Percentiles rank a stretch among this genome's conserved stretches.
Conservation (phyloP, 2,888 invertebrate genomes). For the Cataglyphis rosenhaueri region DNA sequence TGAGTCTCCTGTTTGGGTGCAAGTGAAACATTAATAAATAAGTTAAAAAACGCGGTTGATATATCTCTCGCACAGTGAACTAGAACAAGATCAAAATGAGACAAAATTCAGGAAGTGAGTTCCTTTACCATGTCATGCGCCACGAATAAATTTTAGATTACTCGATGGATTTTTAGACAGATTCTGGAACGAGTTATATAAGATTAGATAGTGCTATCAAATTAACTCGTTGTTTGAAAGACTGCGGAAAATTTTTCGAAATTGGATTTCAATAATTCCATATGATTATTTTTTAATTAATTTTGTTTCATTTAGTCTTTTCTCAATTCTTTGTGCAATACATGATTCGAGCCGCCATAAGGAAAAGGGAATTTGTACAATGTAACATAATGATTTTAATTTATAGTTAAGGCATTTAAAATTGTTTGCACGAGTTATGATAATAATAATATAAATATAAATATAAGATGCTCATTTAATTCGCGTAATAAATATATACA, state of each 20-base stretch:
- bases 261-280: background rate
- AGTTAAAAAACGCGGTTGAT: constrained; percentile 1
- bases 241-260: background rate
- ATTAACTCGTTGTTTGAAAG: background rate
- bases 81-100: constrained; percentile 8
- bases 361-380: constrained; percentile 23
- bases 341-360: constrained; percentile 43
- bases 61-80: constrained; percentile 13
- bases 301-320: background rate
- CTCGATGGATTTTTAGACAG: background rate
- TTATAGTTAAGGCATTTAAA: background rate
- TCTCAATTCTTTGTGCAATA: background rate
- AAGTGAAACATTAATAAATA: constrained; percentile 25
- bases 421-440: constrained; percentile 1
- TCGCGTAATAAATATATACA: background rate
- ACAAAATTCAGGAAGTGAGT: constrained; percentile 16
- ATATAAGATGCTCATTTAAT: background rate
- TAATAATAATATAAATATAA: background rate
- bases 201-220: background rate
- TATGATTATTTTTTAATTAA: background rate
- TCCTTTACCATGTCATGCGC: background rate
- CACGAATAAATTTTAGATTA: constrained; percentile 22
- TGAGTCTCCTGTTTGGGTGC: constrained; percentile 68
- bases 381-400: background rate
- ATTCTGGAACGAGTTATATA: background rate